Percentiles rank a stretch among this genome's conserved stretches.
phyloP scores from a whole-genome alignment of 2,797 vertebrate species.

The Craterocephalus amniculus region DNA sequence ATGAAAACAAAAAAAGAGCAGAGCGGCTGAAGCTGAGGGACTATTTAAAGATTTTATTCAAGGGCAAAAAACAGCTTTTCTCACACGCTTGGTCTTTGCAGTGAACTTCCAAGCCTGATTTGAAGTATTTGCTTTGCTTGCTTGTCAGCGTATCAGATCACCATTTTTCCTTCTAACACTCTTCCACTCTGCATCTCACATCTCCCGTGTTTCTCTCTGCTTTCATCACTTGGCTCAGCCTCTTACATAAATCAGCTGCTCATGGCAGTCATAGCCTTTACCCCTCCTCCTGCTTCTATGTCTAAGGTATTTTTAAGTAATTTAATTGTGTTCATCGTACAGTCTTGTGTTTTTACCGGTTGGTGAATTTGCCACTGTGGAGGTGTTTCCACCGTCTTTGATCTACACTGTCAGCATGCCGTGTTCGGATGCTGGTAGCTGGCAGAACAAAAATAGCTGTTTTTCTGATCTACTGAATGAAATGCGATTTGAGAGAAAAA shows the following conservation, averaged over 20 bases:
- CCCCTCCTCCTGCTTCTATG: slow-evolving; percentile 13
- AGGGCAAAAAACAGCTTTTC: slow-evolving; percentile 7
- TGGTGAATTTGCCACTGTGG: slow-evolving; percentile 32
- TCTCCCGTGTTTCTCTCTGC: neutral
- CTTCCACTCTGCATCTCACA: slow-evolving; percentile 1
- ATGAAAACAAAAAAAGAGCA: neutral
- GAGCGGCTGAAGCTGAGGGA: neutral
- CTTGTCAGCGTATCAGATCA: slow-evolving; percentile 9
- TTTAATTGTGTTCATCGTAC: slow-evolving; percentile 9
- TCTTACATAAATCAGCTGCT: slow-evolving; percentile 25
- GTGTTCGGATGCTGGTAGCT: slow-evolving; percentile 7
- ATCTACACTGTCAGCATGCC: slow-evolving; percentile 20
- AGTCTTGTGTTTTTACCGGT: slow-evolving; percentile 32
- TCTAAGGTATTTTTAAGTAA: slow-evolving; percentile 10
- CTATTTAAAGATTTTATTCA: slow-evolving; percentile 8
- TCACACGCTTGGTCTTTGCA: slow-evolving; percentile 3
- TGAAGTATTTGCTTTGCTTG: neutral
- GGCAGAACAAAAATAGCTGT: slow-evolving; percentile 2
- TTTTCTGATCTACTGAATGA: too few relatives aligned
- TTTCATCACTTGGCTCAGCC: slow-evolving; percentile 27
- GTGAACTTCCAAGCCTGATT: slow-evolving; percentile 8
- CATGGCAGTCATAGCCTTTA: slow-evolving; percentile 18
- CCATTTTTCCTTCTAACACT: neutral
- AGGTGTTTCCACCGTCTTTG: slow-evolving; percentile 33
- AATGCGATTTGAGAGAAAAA: too few relatives aligned